Percentiles rank a stretch among this genome's conserved stretches.
Evolutionary conservation across 2,888 invertebrate species (phyloP).

Genomic region (Thecocarcelia acutangulata): DNA sequence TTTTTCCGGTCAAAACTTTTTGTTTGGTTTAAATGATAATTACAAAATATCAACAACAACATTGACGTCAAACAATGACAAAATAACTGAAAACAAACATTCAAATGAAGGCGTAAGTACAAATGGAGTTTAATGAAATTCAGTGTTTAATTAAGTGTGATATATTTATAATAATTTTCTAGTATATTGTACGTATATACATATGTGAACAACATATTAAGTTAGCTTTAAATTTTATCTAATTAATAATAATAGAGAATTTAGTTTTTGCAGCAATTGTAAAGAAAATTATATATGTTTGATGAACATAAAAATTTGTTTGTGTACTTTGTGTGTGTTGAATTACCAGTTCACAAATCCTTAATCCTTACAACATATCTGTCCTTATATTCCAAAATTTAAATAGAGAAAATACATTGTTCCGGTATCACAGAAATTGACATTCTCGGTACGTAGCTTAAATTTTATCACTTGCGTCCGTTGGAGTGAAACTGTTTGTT

Average conservation of each 20-base stretch:
- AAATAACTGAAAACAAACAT: slow-evolving; percentile 39
- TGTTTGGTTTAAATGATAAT: slow-evolving; percentile 27
- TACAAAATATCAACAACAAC: slow-evolving; percentile 3
- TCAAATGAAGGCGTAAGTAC: slow-evolving; percentile 79
- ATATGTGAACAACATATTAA: slow-evolving; percentile 26
- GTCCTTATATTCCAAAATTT: background rate
- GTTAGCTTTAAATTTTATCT: slow-evolving; percentile 50
- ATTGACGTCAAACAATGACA: background rate
- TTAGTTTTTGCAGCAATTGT: slow-evolving; percentile 58
- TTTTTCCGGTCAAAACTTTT: slow-evolving; percentile 31
- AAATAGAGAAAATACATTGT: too few relatives aligned
- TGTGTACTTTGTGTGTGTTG: slow-evolving; percentile 48
- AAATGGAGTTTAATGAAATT: slow-evolving; percentile 79
- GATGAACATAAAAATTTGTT: slow-evolving; percentile 15
- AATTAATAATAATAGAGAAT: slow-evolving; percentile 32
- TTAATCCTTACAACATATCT: background rate
- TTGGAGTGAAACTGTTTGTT: too few relatives aligned
- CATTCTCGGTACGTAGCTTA: too few relatives aligned
- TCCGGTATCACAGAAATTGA: too few relatives aligned
- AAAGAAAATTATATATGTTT: slow-evolving; percentile 4
- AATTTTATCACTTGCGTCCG: too few relatives aligned
- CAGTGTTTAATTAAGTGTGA: slow-evolving; percentile 59
- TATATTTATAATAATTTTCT: slow-evolving; percentile 40
- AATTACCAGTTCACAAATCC: background rate
- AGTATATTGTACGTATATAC: background rate